These are phyloP conservation scores for Channa argus DNA, from an alignment of 2,113 vertebrate genomes.

Conservation along the genomic window DNA sequence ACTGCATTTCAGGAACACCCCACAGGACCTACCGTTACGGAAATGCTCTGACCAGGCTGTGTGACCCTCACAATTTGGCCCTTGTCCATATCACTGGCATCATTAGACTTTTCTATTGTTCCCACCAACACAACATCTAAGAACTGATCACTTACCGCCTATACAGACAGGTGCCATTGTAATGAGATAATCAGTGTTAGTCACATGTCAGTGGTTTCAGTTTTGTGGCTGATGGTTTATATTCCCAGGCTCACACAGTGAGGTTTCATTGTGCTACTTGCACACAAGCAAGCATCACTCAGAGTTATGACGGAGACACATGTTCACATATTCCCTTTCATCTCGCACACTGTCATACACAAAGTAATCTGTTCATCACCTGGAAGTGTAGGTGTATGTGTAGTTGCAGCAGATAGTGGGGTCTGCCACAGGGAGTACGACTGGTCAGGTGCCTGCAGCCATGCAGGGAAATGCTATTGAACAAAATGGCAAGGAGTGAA, in stretches of 20 bases:
- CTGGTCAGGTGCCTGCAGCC: constrained; percentile 39
- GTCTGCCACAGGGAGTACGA: constrained; percentile 40
- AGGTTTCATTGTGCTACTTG: constrained; percentile 52
- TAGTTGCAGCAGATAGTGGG: constrained; percentile 37
- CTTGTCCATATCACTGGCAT: no score
- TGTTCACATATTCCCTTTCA: constrained; percentile 39
- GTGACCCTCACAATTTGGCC: no score
- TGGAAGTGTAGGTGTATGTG: constrained; percentile 48
- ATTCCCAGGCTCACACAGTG: constrained; percentile 36
- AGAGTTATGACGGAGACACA: constrained; percentile 18
- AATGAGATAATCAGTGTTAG: no score
- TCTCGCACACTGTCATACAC: constrained; percentile 41
- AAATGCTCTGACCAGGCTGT: no score
- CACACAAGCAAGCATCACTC: constrained; percentile 31
- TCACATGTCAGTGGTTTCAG: no score
- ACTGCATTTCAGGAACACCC: no score
- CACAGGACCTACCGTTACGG: no score
- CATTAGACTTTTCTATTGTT: no score
- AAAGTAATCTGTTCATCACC: constrained; percentile 53
- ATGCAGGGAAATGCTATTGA: constrained; percentile 55
- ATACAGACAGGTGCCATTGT: no score
- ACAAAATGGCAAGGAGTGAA: constrained; percentile 50
- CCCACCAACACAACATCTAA: no score
- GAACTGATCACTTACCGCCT: no score
- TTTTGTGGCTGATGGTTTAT: no score